Evolutionary conservation across 1,140 invertebrate genomes (phyloP).

Genomic region (Scaptomyza pallida): DNA sequence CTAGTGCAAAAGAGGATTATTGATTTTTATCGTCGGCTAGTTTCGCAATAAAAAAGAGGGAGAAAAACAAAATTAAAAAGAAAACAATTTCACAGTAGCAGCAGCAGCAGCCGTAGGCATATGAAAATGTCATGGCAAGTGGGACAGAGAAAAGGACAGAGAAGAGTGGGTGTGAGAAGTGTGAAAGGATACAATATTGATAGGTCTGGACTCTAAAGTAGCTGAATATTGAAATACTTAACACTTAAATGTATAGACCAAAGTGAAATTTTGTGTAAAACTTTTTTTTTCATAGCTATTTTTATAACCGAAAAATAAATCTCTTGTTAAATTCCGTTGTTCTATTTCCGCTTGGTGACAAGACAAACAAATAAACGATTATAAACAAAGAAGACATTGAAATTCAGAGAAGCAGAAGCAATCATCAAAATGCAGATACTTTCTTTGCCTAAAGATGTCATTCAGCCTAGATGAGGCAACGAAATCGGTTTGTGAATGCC

Average conservation of each 20-base stretch:
- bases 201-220: no score
- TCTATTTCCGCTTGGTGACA: constrained; percentile 46
- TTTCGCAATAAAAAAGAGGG: constrained; percentile 28
- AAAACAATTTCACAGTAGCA: constrained; percentile 51
- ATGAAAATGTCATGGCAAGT: constrained; percentile 59
- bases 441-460: constrained; percentile 16
- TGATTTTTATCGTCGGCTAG: constrained; percentile 57
- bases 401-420: background rate
- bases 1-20: constrained; percentile 72
- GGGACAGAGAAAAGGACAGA: constrained; percentile 9
- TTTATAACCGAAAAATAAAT: constrained; percentile 20
- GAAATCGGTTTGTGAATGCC: constrained; percentile 18
- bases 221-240: no score
- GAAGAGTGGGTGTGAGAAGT: no score
- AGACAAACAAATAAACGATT: constrained; percentile 57
- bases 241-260: no score
- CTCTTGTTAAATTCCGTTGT: constrained; percentile 11
- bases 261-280: no score
- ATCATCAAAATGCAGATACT: constrained; percentile 38
- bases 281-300: no score
- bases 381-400: constrained; percentile 38
- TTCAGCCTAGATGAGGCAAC: constrained; percentile 13
- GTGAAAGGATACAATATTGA: no score
- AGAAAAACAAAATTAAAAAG: constrained; percentile 15
- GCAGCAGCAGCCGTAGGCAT: constrained; percentile 44